These are phyloP conservation scores for Lysandra coridon DNA, from an alignment of 2,888 invertebrate species.

Conservation along the genomic window DNA sequence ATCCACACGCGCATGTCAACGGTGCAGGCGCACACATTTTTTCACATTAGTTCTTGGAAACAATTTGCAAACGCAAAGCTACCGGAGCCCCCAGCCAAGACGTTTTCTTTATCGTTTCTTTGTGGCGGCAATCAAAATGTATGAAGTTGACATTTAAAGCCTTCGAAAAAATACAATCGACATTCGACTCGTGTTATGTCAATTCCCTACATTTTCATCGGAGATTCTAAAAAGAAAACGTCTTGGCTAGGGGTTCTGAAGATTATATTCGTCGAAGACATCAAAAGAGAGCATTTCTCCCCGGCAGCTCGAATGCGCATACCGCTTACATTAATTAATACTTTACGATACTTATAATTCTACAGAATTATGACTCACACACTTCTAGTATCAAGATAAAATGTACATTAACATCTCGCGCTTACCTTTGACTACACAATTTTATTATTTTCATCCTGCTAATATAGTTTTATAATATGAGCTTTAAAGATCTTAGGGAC, in stretches of 20 bases:
- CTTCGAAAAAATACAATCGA: too few relatives aligned
- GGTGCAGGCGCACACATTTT: constrained; percentile 19
- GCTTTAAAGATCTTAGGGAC: constrained; percentile 22
- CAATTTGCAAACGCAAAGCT: constrained; percentile 10
- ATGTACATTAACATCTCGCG: constrained; percentile 8
- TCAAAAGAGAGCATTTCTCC: not conserved
- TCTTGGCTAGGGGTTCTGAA: not conserved
- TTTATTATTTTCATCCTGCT: constrained; percentile 16
- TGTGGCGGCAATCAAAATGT: too few relatives aligned
- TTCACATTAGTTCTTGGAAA: constrained; percentile 2
- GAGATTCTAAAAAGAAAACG: too few relatives aligned
- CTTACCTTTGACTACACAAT: constrained; percentile 22
- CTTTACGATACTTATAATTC: constrained; percentile 11
- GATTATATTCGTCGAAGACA: not conserved
- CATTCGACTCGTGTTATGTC: too few relatives aligned
- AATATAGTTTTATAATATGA: constrained; percentile 24
- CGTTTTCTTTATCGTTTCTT: too few relatives aligned
- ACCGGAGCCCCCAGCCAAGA: not conserved
- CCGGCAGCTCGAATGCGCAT: not conserved
- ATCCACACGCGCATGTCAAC: constrained; percentile 37
- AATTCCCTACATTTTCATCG: too few relatives aligned
- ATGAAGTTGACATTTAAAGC: too few relatives aligned
- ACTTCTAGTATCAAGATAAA: constrained; percentile 28
- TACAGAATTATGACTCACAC: constrained; percentile 14
- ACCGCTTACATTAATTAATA: not conserved